Conservation (phyloP, 2,113 vertebrate species). For the Bostrychus sinensis region DNA sequence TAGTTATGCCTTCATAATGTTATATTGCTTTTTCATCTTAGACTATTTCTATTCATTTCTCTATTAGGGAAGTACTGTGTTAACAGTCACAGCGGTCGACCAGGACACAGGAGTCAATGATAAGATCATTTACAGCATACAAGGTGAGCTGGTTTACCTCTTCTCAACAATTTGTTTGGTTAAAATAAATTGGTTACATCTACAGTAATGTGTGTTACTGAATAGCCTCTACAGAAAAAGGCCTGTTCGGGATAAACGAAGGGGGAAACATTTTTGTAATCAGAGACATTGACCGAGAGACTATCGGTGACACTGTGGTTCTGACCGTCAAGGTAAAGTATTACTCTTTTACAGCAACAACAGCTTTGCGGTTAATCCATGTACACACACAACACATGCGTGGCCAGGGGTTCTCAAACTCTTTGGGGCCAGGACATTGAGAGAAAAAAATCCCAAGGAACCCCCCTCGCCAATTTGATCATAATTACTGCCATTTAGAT, state of each 20-base stretch:
- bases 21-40: not conserved
- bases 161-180: not conserved
- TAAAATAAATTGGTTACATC: not conserved
- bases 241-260: slow-evolving; percentile 74
- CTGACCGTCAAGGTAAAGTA: slow-evolving; percentile 80
- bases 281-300: slow-evolving; percentile 82
- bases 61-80: slow-evolving; percentile 39
- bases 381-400: too few relatives aligned
- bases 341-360: not conserved
- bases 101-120: slow-evolving; percentile 82
- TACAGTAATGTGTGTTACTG: not conserved
- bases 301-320: slow-evolving; percentile 71
- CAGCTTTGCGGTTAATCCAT: too few relatives aligned
- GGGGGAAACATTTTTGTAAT: slow-evolving; percentile 80
- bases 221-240: slow-evolving; percentile 44
- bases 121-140: slow-evolving; percentile 75
- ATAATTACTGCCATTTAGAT: too few relatives aligned
- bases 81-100: slow-evolving; percentile 81
- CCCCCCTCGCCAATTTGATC: too few relatives aligned
- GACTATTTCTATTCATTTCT: not conserved
- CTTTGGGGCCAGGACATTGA: too few relatives aligned
- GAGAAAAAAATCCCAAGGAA: too few relatives aligned
- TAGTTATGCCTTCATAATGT: not conserved
- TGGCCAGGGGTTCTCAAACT: too few relatives aligned
- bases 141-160: slow-evolving; percentile 64